These are phyloP conservation scores for Montipora capricornis DNA, from an alignment of 64 coral and sea anemone genomes.

Conservation along the genomic window DNA sequence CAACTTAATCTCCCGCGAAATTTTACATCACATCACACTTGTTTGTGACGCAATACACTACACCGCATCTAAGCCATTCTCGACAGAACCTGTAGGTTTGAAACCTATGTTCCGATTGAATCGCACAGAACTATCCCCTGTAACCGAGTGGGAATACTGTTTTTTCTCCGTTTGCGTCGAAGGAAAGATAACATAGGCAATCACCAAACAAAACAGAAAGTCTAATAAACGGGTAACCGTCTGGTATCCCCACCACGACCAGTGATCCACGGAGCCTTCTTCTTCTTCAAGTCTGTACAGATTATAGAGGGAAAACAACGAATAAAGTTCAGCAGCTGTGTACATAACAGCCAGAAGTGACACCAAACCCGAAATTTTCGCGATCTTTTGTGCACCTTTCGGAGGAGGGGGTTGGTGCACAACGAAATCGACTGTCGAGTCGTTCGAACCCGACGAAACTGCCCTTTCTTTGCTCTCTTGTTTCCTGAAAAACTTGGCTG, in stretches of 20 bases:
- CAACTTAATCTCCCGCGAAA: no score
- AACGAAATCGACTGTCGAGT: background rate
- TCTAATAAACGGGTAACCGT: slow-evolving; percentile 55
- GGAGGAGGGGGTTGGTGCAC: background rate
- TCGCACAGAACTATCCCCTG: background rate
- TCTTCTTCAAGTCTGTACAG: slow-evolving; percentile 59
- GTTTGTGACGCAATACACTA: background rate
- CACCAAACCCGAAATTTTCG: slow-evolving; percentile 67
- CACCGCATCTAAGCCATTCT: background rate
- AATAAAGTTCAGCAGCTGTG: slow-evolving; percentile 56
- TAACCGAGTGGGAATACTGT: background rate
- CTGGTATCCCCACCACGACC: slow-evolving; percentile 82
- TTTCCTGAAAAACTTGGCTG: slow-evolving; percentile 58
- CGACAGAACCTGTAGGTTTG: background rate
- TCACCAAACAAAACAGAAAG: slow-evolving; percentile 56
- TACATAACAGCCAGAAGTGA: slow-evolving; percentile 62
- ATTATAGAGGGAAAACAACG: slow-evolving; percentile 69
- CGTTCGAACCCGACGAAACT: background rate
- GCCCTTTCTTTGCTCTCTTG: slow-evolving; percentile 15
- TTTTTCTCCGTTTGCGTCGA: slow-evolving; percentile 45
- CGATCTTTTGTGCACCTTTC: slow-evolving; percentile 71
- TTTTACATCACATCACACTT: no score
- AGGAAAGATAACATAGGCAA: slow-evolving; percentile 85
- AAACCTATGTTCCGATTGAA: background rate
- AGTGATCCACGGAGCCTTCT: slow-evolving; percentile 58